Percentiles rank a stretch among this genome's conserved stretches.
These are phyloP conservation scores for Fragum sueziense DNA, from an alignment of 2,888 invertebrate species.

Conservation along the genomic window DNA sequence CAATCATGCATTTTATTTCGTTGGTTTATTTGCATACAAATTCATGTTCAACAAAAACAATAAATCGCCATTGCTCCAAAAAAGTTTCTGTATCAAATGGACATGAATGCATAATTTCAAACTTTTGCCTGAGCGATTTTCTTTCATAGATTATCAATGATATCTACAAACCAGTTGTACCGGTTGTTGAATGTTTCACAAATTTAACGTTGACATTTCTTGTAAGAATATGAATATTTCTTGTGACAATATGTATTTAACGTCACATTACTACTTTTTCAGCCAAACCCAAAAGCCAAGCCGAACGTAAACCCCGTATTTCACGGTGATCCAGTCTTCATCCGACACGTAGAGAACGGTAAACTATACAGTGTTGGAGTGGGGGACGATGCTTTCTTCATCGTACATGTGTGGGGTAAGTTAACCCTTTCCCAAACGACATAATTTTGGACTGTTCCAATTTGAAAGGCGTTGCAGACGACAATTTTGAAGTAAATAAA, in stretches of 20 bases:
- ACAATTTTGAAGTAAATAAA: too few relatives aligned
- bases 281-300: conserved; percentile 63
- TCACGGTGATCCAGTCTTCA: conserved; percentile 53
- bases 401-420: conserved; percentile 71
- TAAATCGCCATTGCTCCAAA: not conserved
- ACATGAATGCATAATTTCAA: not conserved
- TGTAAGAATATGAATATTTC: not conserved
- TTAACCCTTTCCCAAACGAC: too few relatives aligned
- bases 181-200: not conserved
- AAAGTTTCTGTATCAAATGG: not conserved
- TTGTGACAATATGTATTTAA: not conserved
- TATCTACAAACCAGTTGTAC: not conserved
- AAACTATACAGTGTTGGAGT: conserved; percentile 62
- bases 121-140: not conserved
- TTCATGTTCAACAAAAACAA: not conserved
- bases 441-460: too few relatives aligned
- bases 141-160: not conserved
- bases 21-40: not conserved
- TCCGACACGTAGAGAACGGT: conserved; percentile 63
- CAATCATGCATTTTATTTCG: too few relatives aligned
- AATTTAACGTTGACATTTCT: not conserved
- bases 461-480: too few relatives aligned
- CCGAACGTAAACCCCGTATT: conserved; percentile 66
- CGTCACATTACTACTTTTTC: not conserved
- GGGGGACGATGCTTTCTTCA: conserved; percentile 63